phyloP scores from a whole-genome alignment of 2,797 vertebrate genomes.

The Acestrorhynchus altus region DNA sequence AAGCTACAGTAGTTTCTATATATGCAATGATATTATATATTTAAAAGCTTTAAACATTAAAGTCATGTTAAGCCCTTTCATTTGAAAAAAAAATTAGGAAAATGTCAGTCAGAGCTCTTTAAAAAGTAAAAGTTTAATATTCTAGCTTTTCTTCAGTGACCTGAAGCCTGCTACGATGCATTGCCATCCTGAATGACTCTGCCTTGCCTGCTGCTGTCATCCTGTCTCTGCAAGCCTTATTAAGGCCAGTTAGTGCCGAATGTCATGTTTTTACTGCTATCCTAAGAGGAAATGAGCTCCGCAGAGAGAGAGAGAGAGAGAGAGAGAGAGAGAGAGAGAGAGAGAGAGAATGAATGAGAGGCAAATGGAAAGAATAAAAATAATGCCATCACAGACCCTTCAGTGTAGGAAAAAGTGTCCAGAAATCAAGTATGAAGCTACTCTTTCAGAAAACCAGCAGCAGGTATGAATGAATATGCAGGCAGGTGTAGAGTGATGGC shows the following conservation, averaged over 20 bases:
- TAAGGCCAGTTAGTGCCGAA: constrained; percentile 40
- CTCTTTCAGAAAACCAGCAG: background rate
- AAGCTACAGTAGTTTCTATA: too few species aligned
- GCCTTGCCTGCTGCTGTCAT: background rate
- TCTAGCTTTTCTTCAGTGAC: background rate
- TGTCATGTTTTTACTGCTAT: constrained; percentile 40
- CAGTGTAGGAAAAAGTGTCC: background rate
- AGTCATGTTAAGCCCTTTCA: too few species aligned
- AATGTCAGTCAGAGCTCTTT: background rate
- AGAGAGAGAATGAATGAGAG: constrained; percentile 18
- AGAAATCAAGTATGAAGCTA: background rate
- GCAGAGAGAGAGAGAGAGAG: constrained; percentile 3
- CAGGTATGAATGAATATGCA: background rate
- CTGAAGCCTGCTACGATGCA: background rate
- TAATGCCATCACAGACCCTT: background rate
- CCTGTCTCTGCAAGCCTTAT: constrained; percentile 14
- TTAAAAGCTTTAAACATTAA: too few species aligned
- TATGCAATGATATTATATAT: too few species aligned
- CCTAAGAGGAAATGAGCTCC: constrained; percentile 21
- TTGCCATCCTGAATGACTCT: background rate
- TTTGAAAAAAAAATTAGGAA: too few species aligned
- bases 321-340: constrained; percentile 11
- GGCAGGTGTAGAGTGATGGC: background rate
- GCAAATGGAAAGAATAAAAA: background rate
- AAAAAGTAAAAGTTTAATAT: background rate